Percentiles rank a stretch among this genome's conserved stretches.
phyloP scores from a whole-genome alignment of 2,888 invertebrate genomes.

The Troides oblongomaculatus region DNA sequence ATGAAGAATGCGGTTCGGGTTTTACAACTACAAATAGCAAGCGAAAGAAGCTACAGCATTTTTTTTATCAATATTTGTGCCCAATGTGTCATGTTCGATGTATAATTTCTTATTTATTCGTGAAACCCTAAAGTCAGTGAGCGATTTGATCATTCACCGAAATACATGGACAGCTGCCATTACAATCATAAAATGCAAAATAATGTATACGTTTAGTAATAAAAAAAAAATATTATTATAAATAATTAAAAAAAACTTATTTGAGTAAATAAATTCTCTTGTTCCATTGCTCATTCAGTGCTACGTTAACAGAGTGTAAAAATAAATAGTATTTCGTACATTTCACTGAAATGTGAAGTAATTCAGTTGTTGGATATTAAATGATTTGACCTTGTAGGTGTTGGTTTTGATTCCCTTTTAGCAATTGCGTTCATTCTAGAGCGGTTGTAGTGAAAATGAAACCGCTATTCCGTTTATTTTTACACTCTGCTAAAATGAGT shows the following conservation, averaged over 20 bases:
- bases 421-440: neutral
- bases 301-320: constrained; percentile 73
- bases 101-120: constrained; percentile 72
- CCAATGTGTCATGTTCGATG: constrained; percentile 80
- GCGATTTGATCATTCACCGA: constrained; percentile 63
- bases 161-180: constrained; percentile 75
- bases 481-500: constrained; percentile 75
- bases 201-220: constrained; percentile 71
- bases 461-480: constrained; percentile 52
- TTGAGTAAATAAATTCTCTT: constrained; percentile 80
- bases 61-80: constrained; percentile 70
- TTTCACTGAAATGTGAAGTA: constrained; percentile 9
- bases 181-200: constrained; percentile 77
- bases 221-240: constrained; percentile 65
- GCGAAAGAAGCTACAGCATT: constrained; percentile 64
- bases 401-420: neutral
- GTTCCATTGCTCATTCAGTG: constrained; percentile 78
- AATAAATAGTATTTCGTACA: constrained; percentile 49
- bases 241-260: constrained; percentile 73
- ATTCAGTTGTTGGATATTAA: constrained; percentile 19
- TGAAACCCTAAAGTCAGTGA: constrained; percentile 71
- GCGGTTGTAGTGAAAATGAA: neutral
- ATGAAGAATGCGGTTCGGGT: constrained; percentile 54
- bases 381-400: constrained; percentile 6
- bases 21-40: constrained; percentile 57